Evolutionary conservation across 2,113 vertebrate genomes (phyloP).

Genomic region (Macquaria ambigua): DNA sequence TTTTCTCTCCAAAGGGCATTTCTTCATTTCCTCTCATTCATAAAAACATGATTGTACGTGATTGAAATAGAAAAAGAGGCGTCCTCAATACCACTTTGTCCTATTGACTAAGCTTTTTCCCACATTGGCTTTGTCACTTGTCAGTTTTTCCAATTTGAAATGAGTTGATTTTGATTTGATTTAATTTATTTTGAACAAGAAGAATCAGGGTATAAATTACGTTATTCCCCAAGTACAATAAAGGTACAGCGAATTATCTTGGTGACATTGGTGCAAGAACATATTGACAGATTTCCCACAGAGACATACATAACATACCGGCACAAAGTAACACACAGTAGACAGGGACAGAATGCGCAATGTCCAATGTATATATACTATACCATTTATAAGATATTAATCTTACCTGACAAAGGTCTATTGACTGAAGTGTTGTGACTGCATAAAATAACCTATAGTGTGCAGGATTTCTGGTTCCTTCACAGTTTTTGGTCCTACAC

Average conservation of each 20-base stretch:
- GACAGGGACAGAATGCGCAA: not conserved
- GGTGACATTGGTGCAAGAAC: constrained; percentile 40
- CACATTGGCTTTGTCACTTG: constrained; percentile 56
- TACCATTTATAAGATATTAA: not conserved
- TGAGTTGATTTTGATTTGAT: constrained; percentile 61
- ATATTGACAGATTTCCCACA: constrained; percentile 10
- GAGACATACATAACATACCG: not conserved
- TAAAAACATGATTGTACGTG: constrained; percentile 65
- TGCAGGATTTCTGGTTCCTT: not conserved
- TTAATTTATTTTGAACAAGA: constrained; percentile 53
- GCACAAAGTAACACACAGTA: not conserved
- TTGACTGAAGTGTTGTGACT: not conserved
- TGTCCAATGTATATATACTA: not conserved
- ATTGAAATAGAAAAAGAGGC: constrained; percentile 44
- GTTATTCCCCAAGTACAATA: constrained; percentile 48
- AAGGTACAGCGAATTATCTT: constrained; percentile 39
- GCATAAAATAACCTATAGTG: not conserved
- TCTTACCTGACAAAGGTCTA: not conserved
- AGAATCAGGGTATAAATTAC: constrained; percentile 40
- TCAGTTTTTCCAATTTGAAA: constrained; percentile 61
- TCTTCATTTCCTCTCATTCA: constrained; percentile 71
- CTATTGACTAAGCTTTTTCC: constrained; percentile 44
- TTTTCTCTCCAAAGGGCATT: constrained; percentile 63
- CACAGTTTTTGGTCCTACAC: not conserved
- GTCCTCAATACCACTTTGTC: constrained; percentile 60